These are phyloP conservation scores for Etheostoma spectabile DNA, from an alignment of 2,113 vertebrate species.

Conservation along the genomic window DNA sequence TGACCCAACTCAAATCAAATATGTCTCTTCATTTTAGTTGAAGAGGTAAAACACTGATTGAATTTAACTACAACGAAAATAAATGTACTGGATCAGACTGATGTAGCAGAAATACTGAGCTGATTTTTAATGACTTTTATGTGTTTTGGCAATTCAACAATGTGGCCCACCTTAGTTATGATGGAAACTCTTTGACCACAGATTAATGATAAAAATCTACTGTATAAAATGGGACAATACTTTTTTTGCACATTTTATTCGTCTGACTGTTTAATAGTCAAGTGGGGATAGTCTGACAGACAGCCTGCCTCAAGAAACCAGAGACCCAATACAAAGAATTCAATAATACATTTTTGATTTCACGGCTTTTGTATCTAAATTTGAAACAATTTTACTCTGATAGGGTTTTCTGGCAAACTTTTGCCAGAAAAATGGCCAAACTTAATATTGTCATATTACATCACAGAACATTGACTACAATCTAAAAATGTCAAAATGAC, in stretches of 20 bases:
- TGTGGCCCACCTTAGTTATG: background rate
- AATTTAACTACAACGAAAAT: constrained; percentile 47
- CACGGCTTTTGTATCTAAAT: background rate
- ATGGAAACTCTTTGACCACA: constrained; percentile 9
- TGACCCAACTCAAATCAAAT: constrained; percentile 24
- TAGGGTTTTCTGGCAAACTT: background rate
- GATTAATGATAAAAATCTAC: background rate
- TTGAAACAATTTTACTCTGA: background rate
- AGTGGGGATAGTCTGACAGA: background rate
- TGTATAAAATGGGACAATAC: background rate
- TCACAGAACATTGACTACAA: background rate
- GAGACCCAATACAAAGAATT: background rate
- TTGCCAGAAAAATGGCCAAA: background rate
- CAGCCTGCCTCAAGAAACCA: background rate
- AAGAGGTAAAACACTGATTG: constrained; percentile 15
- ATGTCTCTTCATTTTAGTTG: constrained; percentile 34
- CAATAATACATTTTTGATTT: background rate
- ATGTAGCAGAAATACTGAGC: background rate
- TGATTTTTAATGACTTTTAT: constrained; percentile 24
- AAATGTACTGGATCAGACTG: constrained; percentile 15
- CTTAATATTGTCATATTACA: background rate
- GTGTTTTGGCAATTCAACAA: constrained; percentile 21
- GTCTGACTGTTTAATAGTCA: constrained; percentile 5
- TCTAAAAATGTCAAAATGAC: background rate
- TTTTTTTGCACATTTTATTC: background rate